Conservation (phyloP, 2,113 vertebrate genomes). For the Anoplopoma fimbria region DNA sequence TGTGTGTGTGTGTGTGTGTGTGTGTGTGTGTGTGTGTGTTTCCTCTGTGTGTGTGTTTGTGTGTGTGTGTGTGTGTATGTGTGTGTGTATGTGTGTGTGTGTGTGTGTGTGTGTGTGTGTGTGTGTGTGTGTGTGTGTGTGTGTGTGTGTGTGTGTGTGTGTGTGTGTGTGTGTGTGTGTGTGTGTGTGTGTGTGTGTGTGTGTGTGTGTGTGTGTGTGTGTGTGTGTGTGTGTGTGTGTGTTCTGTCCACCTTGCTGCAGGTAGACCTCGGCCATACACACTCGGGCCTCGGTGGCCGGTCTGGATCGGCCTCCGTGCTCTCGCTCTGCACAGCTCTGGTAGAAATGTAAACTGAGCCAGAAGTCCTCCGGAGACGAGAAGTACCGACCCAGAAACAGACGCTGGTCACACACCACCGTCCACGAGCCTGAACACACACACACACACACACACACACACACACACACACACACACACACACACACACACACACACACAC, state of each 20-base stretch:
- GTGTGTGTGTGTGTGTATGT: not conserved
- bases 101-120: not conserved
- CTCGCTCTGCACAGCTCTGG: constrained; percentile 40
- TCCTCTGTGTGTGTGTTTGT: not conserved
- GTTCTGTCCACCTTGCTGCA: constrained; percentile 43
- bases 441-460: constrained; percentile 18
- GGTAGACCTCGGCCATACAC: constrained; percentile 42
- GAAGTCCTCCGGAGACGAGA: constrained; percentile 31
- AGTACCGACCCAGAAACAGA: constrained; percentile 44
- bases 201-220: not conserved
- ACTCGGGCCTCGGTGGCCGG: constrained; percentile 38
- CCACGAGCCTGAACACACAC: constrained; percentile 47
- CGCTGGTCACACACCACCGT: constrained; percentile 39
- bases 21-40: not conserved
- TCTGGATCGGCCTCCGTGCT: not conserved
- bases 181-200: not conserved
- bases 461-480: not conserved
- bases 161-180: not conserved
- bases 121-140: not conserved
- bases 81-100: not conserved
- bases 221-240: not conserved
- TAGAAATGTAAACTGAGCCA: constrained; percentile 63
- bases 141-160: not conserved
- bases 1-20: not conserved
- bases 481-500: no score